A percentile compares a stretch with the other conserved stretches of the same genome.
Conservation (phyloP, 2,797 vertebrate genomes). For the Garrulus glandarius region DNA sequence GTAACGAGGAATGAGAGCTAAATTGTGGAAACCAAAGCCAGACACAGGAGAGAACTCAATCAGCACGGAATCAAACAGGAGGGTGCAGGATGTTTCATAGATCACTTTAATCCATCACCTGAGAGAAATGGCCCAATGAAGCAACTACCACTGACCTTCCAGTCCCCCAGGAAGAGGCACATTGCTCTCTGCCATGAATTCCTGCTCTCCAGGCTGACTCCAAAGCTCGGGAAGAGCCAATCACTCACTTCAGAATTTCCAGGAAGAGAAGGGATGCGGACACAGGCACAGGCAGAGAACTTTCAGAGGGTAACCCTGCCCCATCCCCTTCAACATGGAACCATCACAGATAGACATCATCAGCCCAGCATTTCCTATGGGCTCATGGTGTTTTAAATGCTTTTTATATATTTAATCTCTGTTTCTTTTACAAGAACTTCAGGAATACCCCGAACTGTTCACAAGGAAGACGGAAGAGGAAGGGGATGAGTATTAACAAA, state of each 20-base stretch:
- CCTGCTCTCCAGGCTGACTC: neutral
- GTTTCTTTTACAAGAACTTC: neutral
- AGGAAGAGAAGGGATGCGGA: neutral
- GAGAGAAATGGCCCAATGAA: neutral
- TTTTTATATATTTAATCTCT: neutral
- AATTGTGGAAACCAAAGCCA: neutral
- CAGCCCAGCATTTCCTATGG: neutral
- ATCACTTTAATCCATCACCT: neutral
- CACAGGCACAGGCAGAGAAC: neutral
- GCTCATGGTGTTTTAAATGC: neutral
- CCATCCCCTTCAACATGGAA: neutral
- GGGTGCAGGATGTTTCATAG: neutral
- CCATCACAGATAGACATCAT: neutral
- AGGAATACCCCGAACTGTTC: neutral
- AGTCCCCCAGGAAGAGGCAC: neutral
- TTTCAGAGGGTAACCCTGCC: neutral
- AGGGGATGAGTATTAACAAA: neutral
- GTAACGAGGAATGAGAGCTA: neutral
- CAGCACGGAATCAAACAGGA: neutral
- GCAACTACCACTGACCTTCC: neutral
- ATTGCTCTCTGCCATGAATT: neutral
- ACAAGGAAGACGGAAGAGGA: neutral
- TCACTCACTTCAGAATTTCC: rapidly evolving
- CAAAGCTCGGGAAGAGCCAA: neutral
- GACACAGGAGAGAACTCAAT: neutral